phyloP scores from a whole-genome alignment of 2,888 invertebrate genomes.

The Venusia cambrica region DNA sequence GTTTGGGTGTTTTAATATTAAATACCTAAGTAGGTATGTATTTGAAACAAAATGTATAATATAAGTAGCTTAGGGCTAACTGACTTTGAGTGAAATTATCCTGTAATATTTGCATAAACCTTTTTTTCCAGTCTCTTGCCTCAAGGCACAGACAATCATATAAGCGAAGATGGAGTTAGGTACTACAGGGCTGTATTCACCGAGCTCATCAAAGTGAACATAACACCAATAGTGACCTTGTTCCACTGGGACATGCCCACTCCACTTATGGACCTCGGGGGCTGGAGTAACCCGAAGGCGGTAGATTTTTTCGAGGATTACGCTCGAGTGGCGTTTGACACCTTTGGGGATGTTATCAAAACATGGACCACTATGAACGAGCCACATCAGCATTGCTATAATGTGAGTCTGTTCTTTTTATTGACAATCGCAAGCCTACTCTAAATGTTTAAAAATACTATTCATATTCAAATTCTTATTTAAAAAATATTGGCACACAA shows the following conservation, averaged over 20 bases:
- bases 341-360: constrained; percentile 84
- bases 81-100: too few relatives aligned
- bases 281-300: constrained; percentile 75
- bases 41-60: too few relatives aligned
- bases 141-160: constrained; percentile 82
- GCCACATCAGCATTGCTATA: constrained; percentile 79
- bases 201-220: constrained; percentile 83
- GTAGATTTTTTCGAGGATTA: constrained; percentile 79
- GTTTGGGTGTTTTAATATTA: too few relatives aligned
- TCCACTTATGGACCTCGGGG: constrained; percentile 71
- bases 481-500: too few relatives aligned
- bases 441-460: too few relatives aligned
- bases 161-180: constrained; percentile 85
- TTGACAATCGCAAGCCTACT: too few relatives aligned
- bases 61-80: too few relatives aligned
- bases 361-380: constrained; percentile 90
- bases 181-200: constrained; percentile 89
- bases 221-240: constrained; percentile 85
- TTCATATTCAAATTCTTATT: too few relatives aligned
- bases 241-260: constrained; percentile 83
- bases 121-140: constrained; percentile 82
- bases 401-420: constrained; percentile 47
- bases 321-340: constrained; percentile 75
- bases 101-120: too few relatives aligned
- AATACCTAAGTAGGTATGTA: too few relatives aligned